Base-by-base conservation (phyloP, 1,140 invertebrate genomes). In the Microplitis demolitor region DNA sequence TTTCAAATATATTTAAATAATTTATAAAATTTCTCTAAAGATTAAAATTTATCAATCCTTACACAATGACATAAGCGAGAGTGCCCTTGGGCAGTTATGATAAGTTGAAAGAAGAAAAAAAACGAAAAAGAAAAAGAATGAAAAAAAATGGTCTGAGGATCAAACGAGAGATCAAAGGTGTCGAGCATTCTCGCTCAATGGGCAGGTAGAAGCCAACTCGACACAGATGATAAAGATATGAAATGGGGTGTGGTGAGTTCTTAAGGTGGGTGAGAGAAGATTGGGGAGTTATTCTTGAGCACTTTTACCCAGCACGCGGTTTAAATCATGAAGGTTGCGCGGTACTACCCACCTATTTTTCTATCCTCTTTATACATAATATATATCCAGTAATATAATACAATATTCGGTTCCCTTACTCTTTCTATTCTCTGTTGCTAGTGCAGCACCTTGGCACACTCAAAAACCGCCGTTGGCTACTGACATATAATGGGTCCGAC, bases 161-260 rank as follows among this genome's bases (percentile, higher is more conserved):
- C 61, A 54, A 64, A 66, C 24, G 53, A 66, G 53, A 58, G 53
- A 72, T 72, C 50, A 72, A 64, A 72, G 64, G 54, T 68, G 68
- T 72, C 16, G 35, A 31, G 39, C 16, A 62, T 56, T 39, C 50
- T 56, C 24, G 60, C 68, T 69, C 69, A 68, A 71, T 53, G 37
- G 58, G 68, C 69, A 69, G 68, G 56, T 60, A 73, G 34, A 75
- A 84, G 84, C 69, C 51, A 79, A 74, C 81, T 85, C 80, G 79
- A 82, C 82, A 83, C 78, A 85, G 85, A 87, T 85, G 83, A 77
- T 77, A 77, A 76, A 79, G 85, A 85, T 85, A 85, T 77, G 39
- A 45, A 45, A 45, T 45, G 39, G 39, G 39, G 39, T 45, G 39
- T 45, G 39, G 39, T 45, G 39, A 45, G 39, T 45, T 45, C 39